These are phyloP conservation scores for Napeogenes sylphis DNA, from an alignment of 2,888 invertebrate genomes.

Conservation along the genomic window DNA sequence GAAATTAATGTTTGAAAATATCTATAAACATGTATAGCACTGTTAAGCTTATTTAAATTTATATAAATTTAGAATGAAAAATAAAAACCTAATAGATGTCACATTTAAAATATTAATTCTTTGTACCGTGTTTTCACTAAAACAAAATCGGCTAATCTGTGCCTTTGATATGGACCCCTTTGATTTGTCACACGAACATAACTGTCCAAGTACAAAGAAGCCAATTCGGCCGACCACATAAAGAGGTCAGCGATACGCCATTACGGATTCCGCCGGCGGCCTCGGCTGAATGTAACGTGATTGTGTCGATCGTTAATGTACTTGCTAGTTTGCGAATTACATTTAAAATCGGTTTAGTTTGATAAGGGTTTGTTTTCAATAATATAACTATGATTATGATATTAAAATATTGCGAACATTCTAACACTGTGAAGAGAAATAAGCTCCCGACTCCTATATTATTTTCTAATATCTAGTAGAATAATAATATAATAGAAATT, in stretches of 20 bases:
- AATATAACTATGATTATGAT: not conserved
- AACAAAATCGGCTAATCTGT: constrained; percentile 21
- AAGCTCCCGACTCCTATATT: no score
- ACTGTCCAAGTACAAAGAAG: constrained; percentile 10
- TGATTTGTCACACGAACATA: constrained; percentile 14
- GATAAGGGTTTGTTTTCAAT: not conserved
- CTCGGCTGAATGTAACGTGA: constrained; percentile 16
- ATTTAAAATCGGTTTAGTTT: not conserved
- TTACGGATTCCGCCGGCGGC: constrained; percentile 15
- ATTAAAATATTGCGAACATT: no score
- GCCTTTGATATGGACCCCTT: constrained; percentile 12
- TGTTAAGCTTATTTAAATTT: no score
- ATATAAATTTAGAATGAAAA: no score
- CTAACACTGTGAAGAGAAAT: no score
- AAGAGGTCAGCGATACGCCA: constrained; percentile 11
- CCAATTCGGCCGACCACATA: constrained; percentile 8
- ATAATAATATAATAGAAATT: not conserved
- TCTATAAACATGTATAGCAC: no score
- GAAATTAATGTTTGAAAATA: no score
- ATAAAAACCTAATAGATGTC: no score
- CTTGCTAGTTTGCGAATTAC: constrained; percentile 13
- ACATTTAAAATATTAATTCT: not conserved
- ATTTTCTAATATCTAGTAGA: not conserved
- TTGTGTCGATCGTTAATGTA: constrained; percentile 15
- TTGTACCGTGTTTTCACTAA: constrained; percentile 9